Evolutionary conservation across 2,888 invertebrate genomes (phyloP), one percentile per base, ranked within the genome.

Genomic region (Emmelina monodactyla): DNA sequence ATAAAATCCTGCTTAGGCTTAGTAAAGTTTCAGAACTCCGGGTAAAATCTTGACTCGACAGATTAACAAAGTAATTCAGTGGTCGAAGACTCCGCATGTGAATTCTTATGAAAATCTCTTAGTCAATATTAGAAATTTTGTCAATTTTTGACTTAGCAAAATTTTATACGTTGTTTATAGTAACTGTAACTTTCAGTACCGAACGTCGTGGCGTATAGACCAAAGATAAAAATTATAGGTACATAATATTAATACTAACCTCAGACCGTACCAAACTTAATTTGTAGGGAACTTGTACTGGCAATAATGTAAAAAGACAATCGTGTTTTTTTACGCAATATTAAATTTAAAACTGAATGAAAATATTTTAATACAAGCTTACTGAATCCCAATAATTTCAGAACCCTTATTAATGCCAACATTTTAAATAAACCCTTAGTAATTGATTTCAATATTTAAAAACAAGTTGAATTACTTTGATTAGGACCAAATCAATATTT

Each of bases 131-230:
- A 72, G 64, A 68, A 75, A 73, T 70, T 63, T 69, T 62, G 79
- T 79, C 78, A 78, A 79, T 78, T 79, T 76, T 71, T 78, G 76
- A 79, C 78, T 68, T 76, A 79, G 76, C 71, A 69, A 78, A 79
- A 75, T 79, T 79, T 79, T 79, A 76, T 76, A 78, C 72, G 60
- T 78, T 72, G 66, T 76, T 73, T 76, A 73, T 76, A 70, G 62
- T 61, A 50, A 70, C 58, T 64, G 55, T 70, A 64, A 66, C 59
- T 66, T 57, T 65, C 70, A 64, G 57, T 62, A 69, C 72, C 68
- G 72, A 62, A 55, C 61, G 66, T 71, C 66, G 62, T 65, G 64
- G 64, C 61, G 66, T 65, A 59, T 65, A 78, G 70, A 79, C 79
- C 79, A 79, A 79, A 79, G 78, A 72, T 70, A 67, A 71, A 63